A percentile compares a stretch with the other conserved stretches of the same genome.
These are phyloP conservation scores for Anas flavirostris DNA, from an alignment of 2,797 vertebrate species.

Conservation along the genomic window DNA sequence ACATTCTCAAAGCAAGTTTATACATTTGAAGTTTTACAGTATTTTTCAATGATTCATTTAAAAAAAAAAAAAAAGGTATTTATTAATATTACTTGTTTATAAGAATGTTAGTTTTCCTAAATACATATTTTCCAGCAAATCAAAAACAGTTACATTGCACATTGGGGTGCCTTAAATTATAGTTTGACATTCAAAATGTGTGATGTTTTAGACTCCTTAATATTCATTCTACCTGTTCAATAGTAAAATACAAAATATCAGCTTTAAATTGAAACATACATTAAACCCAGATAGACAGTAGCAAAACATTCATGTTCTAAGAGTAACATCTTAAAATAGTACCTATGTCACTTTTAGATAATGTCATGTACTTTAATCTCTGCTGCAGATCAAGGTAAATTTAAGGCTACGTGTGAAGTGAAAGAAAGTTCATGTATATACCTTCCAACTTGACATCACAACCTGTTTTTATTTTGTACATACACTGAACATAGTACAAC, in stretches of 20 bases:
- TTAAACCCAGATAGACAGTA: background rate
- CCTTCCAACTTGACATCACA: slow-evolving; percentile 18
- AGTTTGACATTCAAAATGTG: background rate
- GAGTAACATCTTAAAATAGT: slow-evolving; percentile 6
- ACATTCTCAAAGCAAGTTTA: background rate
- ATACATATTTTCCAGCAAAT: background rate
- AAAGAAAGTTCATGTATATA: slow-evolving; percentile 25
- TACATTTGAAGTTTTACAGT: background rate
- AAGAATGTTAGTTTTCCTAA: background rate
- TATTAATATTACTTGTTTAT: background rate
- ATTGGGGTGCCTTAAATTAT: background rate
- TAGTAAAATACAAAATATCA: background rate
- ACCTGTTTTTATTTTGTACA: slow-evolving; percentile 49
- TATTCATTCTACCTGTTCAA: background rate
- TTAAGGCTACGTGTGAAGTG: background rate
- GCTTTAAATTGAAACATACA: slow-evolving; percentile 14
- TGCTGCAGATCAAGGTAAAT: slow-evolving; percentile 21
- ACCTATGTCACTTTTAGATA: slow-evolving; percentile 6
- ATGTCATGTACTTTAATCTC: background rate
- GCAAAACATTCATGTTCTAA: slow-evolving; percentile 4
- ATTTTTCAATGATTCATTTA: background rate
- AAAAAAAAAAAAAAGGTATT: background rate
- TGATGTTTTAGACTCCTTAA: background rate
- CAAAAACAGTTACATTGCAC: background rate
- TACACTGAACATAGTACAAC: background rate